Evolutionary conservation across 1,140 invertebrate genomes (phyloP), one percentile per base, ranked within the genome.

Genomic region (Sinonovacula constricta): DNA sequence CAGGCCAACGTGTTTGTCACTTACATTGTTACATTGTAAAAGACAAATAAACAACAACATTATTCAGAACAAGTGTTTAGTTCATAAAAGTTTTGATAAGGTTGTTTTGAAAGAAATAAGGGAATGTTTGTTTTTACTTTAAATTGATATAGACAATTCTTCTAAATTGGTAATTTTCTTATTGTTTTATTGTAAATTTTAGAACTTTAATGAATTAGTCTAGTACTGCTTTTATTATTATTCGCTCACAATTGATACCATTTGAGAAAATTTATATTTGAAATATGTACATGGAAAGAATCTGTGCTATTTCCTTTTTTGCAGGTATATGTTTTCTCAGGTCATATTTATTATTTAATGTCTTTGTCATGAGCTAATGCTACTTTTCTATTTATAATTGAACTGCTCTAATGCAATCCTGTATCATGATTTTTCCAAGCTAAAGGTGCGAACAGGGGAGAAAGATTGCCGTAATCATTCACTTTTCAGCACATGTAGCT

Each of bases 351-450:
- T 54, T 62, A 60, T 76, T 78, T 62, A 63, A 69, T 69, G 66
- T 63, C 67, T 49, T 78, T 69, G 54, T 78, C 67, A 69, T 78
- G 66, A 78, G 66, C 75, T 78, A 78, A 78, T 74, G 62, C 53
- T 66, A 78, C 68, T 78, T 70, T 63, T 78, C 65, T 78, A 53
- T 69, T 69, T 69, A 54, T 68, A 78, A 78, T 69, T 57, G 60
- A 51, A 69, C 69, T 70, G 66, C 75, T 78, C 70, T 33, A 66
- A 69, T 45, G 62, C 70, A 69, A 78, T 69, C 60, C 60, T 67
- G 67, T 65, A 26, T 28, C 63, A 59, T 34, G 28, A 76, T 59
- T 53, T 76, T 60, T n/a, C n/a, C 72, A 76, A 65, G 45, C 49
- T 49, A 75, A 59, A 66, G 72, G 67, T 76, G 72, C 33, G 62